Base-by-base conservation (phyloP, 1,140 invertebrate species). In the Danaus melanippus region DNA sequence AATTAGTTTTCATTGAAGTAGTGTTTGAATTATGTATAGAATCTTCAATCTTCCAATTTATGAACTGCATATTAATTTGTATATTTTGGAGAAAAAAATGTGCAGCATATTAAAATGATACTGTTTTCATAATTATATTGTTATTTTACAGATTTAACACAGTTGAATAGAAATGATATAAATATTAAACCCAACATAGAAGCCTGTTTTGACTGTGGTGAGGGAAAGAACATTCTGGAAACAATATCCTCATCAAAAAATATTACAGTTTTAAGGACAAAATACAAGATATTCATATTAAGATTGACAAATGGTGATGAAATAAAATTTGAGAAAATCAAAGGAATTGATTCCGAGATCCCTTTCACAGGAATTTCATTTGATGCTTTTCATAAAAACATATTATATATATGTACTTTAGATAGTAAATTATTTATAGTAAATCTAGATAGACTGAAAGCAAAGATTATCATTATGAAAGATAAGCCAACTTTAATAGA, bases 361-460 rank as follows among this genome's bases (percentile, higher is more conserved):
- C 70, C 75, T 2, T 84, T 74, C 50, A 83, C 78, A 1, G 64
- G 78, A 21, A 76, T 86, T 53, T 67, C 73, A n/a, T 84, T 84
- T 69, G 83, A 86, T 52, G 64, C 61, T 12, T 66, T 69, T 54
- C 81, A 86, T 53, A 80, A 69, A 50, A 81, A 84, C 49, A 84
- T 86, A 43, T 51, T 83, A 8, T 83, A 84, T 69, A 64, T 76
- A 0, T 79, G 75, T 46, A 69, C 65, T 44, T 53, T 86, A 46
- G 69, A 83, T 40, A 56, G 69, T 15, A 74, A 71, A 39, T 53
- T 86, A 32, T 73, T 60, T 46, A 80, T 86, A 52, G 64, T 86
- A 6, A 86, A 84, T 62, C 57, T 82, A 52, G 78, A 84, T 21
- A 73, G 76, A 56, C 62, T 84, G 60, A 69, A 66, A 8, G 68